Evolutionary conservation across 2,797 vertebrate genomes (phyloP).

Genomic region (Platyrinchus mystaceus): DNA sequence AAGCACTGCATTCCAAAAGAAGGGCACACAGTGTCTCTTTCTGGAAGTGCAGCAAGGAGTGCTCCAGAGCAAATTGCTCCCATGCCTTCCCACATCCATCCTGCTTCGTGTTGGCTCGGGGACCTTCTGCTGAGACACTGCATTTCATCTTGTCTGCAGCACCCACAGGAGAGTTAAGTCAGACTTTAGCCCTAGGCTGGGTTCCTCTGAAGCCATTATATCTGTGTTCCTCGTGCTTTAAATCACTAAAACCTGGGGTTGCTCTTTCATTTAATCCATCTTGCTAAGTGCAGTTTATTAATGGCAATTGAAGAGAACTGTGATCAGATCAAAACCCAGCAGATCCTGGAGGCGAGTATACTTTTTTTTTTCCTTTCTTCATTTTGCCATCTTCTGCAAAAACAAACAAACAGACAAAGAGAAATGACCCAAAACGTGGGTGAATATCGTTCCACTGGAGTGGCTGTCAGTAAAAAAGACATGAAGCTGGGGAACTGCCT

Average conservation of each 20-base stretch:
- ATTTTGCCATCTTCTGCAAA: background rate
- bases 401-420: background rate
- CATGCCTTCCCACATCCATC: constrained; percentile 32
- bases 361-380: background rate
- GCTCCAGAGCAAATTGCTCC: constrained; percentile 25
- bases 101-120: constrained; percentile 16
- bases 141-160: constrained; percentile 43
- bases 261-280: constrained; percentile 29
- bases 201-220: constrained; percentile 37
- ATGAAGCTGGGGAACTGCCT: background rate
- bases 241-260: constrained; percentile 25
- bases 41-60: constrained; percentile 9
- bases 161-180: constrained; percentile 40
- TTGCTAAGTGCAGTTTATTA: constrained; percentile 37
- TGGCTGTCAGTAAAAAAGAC: background rate
- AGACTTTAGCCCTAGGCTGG: constrained; percentile 48
- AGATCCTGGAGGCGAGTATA: background rate
- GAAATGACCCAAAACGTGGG: background rate
- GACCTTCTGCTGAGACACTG: background rate
- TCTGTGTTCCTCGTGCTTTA: constrained; percentile 5
- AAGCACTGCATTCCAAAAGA: background rate
- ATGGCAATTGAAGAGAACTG: background rate
- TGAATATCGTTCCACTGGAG: background rate
- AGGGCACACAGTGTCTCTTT: background rate
- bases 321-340: constrained; percentile 7